A percentile compares a stretch with the other conserved stretches of the same genome.
Conservation (phyloP, 30 jellyfish, hydroid and myxozoan species). For the Hydractinia symbiolongicarpus region DNA sequence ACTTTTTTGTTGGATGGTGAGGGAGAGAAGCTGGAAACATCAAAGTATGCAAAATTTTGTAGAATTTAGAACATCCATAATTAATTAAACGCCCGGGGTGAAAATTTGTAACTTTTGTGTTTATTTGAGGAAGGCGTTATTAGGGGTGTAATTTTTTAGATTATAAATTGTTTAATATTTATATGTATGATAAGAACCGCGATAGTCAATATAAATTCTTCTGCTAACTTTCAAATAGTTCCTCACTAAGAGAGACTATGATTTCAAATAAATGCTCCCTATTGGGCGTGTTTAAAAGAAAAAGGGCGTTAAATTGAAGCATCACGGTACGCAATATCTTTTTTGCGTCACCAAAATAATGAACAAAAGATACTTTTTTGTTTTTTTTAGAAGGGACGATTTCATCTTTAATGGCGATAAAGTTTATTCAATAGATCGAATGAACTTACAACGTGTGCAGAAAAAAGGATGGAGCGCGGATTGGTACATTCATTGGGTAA, state of each 20-base stretch:
- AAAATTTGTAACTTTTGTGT: neutral
- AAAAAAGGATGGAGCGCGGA: conserved; percentile 19
- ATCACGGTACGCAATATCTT: neutral
- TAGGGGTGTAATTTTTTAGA: no score
- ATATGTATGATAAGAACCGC: no score
- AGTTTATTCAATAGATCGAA: conserved; percentile 18
- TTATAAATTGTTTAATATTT: no score
- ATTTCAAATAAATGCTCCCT: no score
- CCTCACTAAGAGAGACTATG: no score
- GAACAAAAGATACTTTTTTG: neutral
- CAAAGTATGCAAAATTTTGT: neutral
- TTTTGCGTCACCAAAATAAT: neutral
- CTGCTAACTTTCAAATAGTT: no score
- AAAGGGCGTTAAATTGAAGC: neutral
- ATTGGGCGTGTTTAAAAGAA: no score
- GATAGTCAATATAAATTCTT: no score
- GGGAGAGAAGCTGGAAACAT: conserved; percentile 22
- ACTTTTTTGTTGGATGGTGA: conserved; percentile 26
- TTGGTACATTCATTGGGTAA: conserved; percentile 30
- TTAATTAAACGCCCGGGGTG: neutral
- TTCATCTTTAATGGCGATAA: neutral
- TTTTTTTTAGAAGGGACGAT: conserved; percentile 7
- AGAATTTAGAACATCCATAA: neutral
- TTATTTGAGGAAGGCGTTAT: neutral
- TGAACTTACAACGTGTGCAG: conserved; percentile 18